phyloP scores from a whole-genome alignment of 2,797 vertebrate genomes.

The Phrynocephalus forsythii region DNA sequence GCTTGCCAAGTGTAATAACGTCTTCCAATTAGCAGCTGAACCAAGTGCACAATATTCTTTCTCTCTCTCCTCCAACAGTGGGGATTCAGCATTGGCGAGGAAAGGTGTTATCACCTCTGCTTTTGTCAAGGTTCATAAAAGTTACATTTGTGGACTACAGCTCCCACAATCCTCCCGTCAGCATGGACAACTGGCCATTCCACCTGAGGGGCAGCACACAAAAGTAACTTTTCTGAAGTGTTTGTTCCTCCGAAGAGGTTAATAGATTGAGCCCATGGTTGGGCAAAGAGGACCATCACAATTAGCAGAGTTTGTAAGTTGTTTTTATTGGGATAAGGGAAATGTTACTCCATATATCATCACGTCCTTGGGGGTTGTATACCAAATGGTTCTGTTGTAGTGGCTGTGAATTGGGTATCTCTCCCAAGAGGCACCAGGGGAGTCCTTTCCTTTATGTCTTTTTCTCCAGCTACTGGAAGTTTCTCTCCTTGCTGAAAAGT shows the following conservation, averaged over 20 bases:
- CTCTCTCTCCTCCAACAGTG: not conserved
- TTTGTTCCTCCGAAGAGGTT: not conserved
- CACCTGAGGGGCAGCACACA: not conserved
- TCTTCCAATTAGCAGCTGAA: conserved; percentile 2
- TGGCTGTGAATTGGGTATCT: not conserved
- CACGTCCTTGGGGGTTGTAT: too few relatives aligned
- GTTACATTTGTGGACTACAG: not conserved
- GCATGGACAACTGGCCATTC: not conserved
- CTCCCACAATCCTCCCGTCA: not conserved
- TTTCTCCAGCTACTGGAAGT: not conserved
- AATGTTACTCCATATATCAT: too few relatives aligned
- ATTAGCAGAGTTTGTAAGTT: too few relatives aligned
- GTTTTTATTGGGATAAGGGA: too few relatives aligned
- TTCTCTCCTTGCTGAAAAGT: not conserved
- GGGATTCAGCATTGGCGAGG: not conserved
- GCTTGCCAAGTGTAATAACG: not conserved
- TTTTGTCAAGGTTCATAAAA: not conserved
- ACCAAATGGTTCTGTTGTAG: not conserved
- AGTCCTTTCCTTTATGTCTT: not conserved
- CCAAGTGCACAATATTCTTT: not conserved
- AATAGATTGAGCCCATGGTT: not conserved
- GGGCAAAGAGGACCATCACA: too few relatives aligned
- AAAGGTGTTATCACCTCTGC: not conserved
- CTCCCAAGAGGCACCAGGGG: not conserved
- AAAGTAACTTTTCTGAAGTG: not conserved